Percentiles rank a stretch among this genome's conserved stretches.
These are phyloP conservation scores for Dendronephthya gigantea DNA, from an alignment of 64 coral and sea anemone species.

Conservation along the genomic window DNA sequence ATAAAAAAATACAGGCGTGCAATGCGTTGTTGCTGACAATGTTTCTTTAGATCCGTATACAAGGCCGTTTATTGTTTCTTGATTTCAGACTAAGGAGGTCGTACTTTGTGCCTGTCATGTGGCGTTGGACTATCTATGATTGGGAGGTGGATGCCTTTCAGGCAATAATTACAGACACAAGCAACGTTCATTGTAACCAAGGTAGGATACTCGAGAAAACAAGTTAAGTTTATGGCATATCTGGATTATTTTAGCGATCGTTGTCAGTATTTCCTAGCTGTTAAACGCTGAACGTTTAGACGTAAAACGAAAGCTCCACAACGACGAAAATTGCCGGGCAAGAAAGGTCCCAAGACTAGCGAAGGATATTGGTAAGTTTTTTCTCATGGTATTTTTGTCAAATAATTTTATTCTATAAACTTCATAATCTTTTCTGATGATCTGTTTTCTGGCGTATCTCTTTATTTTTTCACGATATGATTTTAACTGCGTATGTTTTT, in stretches of 20 bases:
- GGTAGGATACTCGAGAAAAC: no score
- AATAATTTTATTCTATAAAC: no score
- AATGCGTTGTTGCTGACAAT: no score
- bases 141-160: constrained; percentile 85
- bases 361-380: background rate
- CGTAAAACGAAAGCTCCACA: background rate
- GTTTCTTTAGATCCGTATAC: no score
- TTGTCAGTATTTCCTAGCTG: no score
- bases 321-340: background rate
- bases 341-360: background rate
- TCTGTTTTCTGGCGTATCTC: no score
- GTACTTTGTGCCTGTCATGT: constrained; percentile 46
- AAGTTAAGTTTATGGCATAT: no score
- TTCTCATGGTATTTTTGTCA: background rate
- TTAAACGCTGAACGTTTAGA: background rate
- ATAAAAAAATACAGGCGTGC: no score
- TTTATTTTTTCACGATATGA: no score
- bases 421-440: no score
- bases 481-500: no score
- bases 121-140: constrained; percentile 30
- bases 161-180: constrained; percentile 60
- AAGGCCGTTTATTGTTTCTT: background rate
- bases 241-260: no score
- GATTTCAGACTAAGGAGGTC: constrained; percentile 38
- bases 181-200: background rate